These are phyloP conservation scores for Neocrepidodera transversa DNA, from an alignment of 2,888 invertebrate species.

Conservation along the genomic window DNA sequence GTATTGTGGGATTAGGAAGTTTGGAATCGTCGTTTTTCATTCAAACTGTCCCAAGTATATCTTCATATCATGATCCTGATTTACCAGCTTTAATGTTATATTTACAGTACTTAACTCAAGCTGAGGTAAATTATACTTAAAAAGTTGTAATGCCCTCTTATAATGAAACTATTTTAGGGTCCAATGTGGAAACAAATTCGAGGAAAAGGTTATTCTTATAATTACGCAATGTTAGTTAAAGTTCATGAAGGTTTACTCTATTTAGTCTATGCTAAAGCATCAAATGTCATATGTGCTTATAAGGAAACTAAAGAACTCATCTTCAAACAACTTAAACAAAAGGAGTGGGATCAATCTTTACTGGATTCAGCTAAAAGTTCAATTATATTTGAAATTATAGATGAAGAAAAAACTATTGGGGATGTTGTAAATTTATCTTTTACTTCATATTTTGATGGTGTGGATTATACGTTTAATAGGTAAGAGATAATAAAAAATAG, in stretches of 20 bases:
- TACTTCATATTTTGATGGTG: conserved; percentile 73
- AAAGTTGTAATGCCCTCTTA: too few species aligned
- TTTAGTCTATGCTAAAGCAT: conserved; percentile 77
- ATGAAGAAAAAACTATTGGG: conserved; percentile 79
- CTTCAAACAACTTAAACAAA: conserved; percentile 68
- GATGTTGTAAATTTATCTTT: conserved; percentile 76
- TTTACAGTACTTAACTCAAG: conserved; percentile 85
- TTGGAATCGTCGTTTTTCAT: conserved; percentile 79
- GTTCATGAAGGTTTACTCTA: conserved; percentile 75
- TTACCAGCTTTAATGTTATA: conserved; percentile 79
- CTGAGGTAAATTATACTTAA: too few species aligned
- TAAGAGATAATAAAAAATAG: conserved; percentile 49
- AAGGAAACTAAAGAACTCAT: conserved; percentile 77
- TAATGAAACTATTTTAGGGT: conserved; percentile 64
- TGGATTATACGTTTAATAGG: conserved; percentile 73
- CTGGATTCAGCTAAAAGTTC: conserved; percentile 86
- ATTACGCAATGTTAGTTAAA: conserved; percentile 71
- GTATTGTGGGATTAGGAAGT: conserved; percentile 81
- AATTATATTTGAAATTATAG: conserved; percentile 85
- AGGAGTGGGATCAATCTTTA: conserved; percentile 75
- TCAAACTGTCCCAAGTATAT: conserved; percentile 73
- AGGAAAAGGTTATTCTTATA: conserved; percentile 85
- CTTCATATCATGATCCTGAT: conserved; percentile 68
- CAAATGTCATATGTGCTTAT: conserved; percentile 81
- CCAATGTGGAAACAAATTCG: conserved; percentile 89